Evolutionary conservation across 2,888 invertebrate genomes (phyloP).

Genomic region (Adelognathus sp.): DNA sequence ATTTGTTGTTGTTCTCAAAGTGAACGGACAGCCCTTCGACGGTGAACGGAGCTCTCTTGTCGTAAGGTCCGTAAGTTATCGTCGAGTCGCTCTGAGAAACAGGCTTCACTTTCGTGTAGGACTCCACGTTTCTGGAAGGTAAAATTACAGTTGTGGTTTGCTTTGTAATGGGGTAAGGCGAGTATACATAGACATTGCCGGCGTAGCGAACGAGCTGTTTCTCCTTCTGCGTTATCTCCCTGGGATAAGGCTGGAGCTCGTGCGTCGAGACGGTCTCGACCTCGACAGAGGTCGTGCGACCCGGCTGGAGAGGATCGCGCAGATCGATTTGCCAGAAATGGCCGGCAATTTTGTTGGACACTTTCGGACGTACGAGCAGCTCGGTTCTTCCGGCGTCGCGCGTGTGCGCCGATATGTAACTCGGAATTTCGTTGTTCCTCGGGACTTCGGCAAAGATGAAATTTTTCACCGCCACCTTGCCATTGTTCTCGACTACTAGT

Average conservation of each 20-base stretch:
- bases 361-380: slow-evolving; percentile 80
- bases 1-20: slow-evolving; percentile 98
- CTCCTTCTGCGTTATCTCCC: slow-evolving; percentile 94
- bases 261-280: slow-evolving; percentile 90
- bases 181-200: slow-evolving; percentile 92
- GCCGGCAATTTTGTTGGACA: slow-evolving; percentile 81
- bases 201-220: slow-evolving; percentile 95
- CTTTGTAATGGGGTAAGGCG: slow-evolving; percentile 90
- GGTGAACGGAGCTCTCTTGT: slow-evolving; percentile 85
- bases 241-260: slow-evolving; percentile 91
- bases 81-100: slow-evolving; percentile 89
- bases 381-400: slow-evolving; percentile 77
- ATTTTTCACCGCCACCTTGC: slow-evolving; percentile 87
- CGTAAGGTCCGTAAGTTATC: slow-evolving; percentile 95
- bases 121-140: slow-evolving; percentile 91
- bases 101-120: slow-evolving; percentile 92
- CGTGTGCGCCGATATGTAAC: slow-evolving; percentile 86
- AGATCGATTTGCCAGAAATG: slow-evolving; percentile 84
- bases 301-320: slow-evolving; percentile 84
- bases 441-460: slow-evolving; percentile 89
- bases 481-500: slow-evolving; percentile 92
- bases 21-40: slow-evolving; percentile 90
- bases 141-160: slow-evolving; percentile 92
- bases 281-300: slow-evolving; percentile 84
- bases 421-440: slow-evolving; percentile 84